These are phyloP conservation scores for Pelochelys cantorii DNA, from an alignment of 2,797 vertebrate genomes.

Conservation along the genomic window DNA sequence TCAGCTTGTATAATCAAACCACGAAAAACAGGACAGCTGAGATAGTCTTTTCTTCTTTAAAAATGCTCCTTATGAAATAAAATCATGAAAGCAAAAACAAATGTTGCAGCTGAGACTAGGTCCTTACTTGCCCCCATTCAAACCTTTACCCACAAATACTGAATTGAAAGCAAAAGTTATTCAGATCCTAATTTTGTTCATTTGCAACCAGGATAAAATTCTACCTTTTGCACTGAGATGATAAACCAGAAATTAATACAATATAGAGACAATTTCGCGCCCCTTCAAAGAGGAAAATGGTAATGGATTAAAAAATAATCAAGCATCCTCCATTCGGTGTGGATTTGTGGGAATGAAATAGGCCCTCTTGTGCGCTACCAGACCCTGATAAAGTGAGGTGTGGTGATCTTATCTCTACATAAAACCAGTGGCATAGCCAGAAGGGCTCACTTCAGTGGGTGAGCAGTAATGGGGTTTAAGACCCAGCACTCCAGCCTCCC, in stretches of 20 bases:
- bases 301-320: not conserved
- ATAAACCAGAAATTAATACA: constrained; percentile 41
- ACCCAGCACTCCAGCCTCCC: no score
- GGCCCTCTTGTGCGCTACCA: not conserved
- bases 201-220: not conserved
- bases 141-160: not conserved
- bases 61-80: not conserved
- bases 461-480: no score
- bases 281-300: not conserved
- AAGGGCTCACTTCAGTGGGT: no score
- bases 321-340: not conserved
- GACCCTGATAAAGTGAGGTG: not conserved
- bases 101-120: not conserved
- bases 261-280: constrained; percentile 5
- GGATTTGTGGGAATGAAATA: not conserved
- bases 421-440: not conserved
- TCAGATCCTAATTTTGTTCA: constrained; percentile 6
- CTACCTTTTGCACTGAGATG: constrained; percentile 20
- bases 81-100: not conserved
- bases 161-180: not conserved
- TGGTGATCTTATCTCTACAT: not conserved
- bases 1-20: not conserved
- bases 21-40: not conserved
- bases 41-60: not conserved
- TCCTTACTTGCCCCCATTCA: not conserved